A percentile compares a stretch with the other conserved stretches of the same genome.
phyloP scores from a whole-genome alignment of 2,113 vertebrate species.

The Pterocles burchelli region DNA sequence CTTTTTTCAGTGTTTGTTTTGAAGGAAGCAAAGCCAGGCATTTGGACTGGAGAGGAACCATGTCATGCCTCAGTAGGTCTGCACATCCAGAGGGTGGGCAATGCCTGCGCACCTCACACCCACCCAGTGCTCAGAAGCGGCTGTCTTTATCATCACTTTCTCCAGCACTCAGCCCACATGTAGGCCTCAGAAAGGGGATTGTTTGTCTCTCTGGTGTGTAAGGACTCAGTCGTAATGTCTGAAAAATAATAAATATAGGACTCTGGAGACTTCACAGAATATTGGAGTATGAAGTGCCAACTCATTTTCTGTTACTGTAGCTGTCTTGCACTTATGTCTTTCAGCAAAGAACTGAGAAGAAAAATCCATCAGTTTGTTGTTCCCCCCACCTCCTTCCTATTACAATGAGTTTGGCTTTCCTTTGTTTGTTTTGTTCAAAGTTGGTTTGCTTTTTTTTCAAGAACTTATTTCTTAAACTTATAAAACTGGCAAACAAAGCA shows the following conservation, averaged over 20 bases:
- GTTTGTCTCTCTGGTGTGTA: neutral
- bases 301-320: slow-evolving; percentile 6
- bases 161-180: neutral
- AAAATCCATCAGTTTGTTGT: neutral
- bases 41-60: neutral
- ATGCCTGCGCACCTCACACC: neutral
- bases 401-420: neutral
- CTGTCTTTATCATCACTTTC: neutral
- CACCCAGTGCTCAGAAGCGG: neutral
- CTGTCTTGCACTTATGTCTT: neutral
- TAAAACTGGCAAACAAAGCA: neutral
- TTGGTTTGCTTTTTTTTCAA: neutral
- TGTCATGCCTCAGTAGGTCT: neutral
- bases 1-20: neutral
- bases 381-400: neutral
- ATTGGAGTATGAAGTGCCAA: neutral
- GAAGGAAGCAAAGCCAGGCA: neutral
- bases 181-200: neutral
- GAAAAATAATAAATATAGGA: neutral
- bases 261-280: neutral
- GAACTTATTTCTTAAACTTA: neutral
- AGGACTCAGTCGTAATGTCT: neutral
- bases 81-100: neutral
- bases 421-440: neutral
- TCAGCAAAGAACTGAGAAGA: neutral